Evolutionary conservation across 2,888 invertebrate genomes (phyloP).

Genomic region (Saturnia pavonia): DNA sequence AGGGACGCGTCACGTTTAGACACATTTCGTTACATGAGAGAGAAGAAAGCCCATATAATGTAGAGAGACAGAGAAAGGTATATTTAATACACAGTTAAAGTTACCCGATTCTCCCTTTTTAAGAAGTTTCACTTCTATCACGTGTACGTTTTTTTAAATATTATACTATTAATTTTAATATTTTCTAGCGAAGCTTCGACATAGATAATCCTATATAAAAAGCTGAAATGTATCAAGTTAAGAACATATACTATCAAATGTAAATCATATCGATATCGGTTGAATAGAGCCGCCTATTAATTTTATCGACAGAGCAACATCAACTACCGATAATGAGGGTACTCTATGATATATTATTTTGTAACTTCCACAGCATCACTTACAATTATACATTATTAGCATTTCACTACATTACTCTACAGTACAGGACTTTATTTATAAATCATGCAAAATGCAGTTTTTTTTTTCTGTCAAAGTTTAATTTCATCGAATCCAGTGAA

Average conservation of each 20-base stretch:
- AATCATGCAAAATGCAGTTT: neutral
- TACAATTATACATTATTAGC: neutral
- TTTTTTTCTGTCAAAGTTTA: neutral
- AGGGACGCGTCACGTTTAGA: too few species aligned
- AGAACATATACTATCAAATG: neutral
- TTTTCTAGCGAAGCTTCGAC: neutral
- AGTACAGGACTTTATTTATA: neutral
- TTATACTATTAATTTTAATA: neutral
- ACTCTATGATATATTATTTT: neutral
- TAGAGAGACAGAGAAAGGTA: too few species aligned
- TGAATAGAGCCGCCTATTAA: constrained; percentile 3
- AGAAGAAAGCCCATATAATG: too few species aligned
- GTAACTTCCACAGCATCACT: neutral
- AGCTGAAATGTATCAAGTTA: neutral
- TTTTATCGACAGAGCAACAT: constrained; percentile 15
- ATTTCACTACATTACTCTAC: neutral
- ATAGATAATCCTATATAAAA: neutral
- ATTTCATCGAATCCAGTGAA: neutral
- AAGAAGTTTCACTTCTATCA: too few species aligned
- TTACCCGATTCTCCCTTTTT: too few species aligned
- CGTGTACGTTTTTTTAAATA: too few species aligned
- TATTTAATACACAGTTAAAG: too few species aligned
- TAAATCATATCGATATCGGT: neutral
- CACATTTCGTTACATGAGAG: too few species aligned
- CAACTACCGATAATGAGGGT: neutral